A percentile compares a stretch with the other conserved stretches of the same genome.
These are phyloP conservation scores for Atethmia centrago DNA, from an alignment of 2,888 invertebrate species.

Conservation along the genomic window DNA sequence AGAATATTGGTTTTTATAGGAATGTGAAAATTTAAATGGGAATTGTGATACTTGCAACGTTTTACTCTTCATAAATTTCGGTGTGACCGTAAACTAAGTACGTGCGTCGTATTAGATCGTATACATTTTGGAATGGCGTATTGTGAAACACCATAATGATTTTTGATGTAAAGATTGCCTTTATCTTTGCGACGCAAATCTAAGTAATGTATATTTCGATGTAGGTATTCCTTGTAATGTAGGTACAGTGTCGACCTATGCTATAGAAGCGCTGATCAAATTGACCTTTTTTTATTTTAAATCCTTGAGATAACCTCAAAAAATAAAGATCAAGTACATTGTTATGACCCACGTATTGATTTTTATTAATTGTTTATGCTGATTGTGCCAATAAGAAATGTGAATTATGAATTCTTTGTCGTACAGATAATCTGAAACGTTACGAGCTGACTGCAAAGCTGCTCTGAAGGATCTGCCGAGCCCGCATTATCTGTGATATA, in stretches of 20 bases:
- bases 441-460: slow-evolving; percentile 89
- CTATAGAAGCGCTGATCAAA: slow-evolving; percentile 46
- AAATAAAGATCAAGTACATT: slow-evolving; percentile 68
- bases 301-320: slow-evolving; percentile 85
- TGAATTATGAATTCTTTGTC: slow-evolving; percentile 63
- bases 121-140: slow-evolving; percentile 75
- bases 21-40: slow-evolving; percentile 76
- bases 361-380: slow-evolving; percentile 49
- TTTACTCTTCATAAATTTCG: slow-evolving; percentile 66
- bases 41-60: slow-evolving; percentile 62
- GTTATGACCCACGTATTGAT: slow-evolving; percentile 45
- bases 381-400: slow-evolving; percentile 47
- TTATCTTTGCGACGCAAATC: slow-evolving; percentile 79
- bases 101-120: slow-evolving; percentile 67
- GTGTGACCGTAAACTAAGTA: slow-evolving; percentile 68
- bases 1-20: slow-evolving; percentile 80
- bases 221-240: slow-evolving; percentile 57
- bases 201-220: slow-evolving; percentile 52
- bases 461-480: slow-evolving; percentile 89
- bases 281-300: slow-evolving; percentile 51
- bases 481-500: slow-evolving; percentile 91
- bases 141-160: slow-evolving; percentile 73
- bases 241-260: slow-evolving; percentile 44
- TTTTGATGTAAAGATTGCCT: slow-evolving; percentile 71
- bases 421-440: slow-evolving; percentile 84